These are phyloP conservation scores for Lasioglossum vierecki DNA, from an alignment of 2,888 invertebrate species.

Conservation along the genomic window DNA sequence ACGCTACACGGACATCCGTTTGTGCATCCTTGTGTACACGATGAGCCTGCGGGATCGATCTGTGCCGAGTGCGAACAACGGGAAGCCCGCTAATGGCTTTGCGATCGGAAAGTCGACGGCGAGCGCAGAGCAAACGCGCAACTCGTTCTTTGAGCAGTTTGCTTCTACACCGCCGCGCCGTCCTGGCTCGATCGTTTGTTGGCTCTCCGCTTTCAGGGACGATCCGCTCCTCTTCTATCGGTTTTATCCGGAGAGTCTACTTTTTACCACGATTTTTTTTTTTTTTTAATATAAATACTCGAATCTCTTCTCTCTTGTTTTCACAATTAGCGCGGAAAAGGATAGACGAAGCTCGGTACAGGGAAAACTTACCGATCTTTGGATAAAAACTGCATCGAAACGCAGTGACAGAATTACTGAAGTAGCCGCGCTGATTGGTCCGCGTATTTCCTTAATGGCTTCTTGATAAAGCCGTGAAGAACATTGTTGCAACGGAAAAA, in stretches of 20 bases:
- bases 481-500: not conserved
- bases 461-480: not conserved
- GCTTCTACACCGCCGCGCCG: not conserved
- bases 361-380: not conserved
- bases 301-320: no score
- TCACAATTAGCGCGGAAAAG: not conserved
- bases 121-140: conserved; percentile 18
- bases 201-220: not conserved
- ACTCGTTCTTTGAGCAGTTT: conserved; percentile 14
- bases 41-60: conserved; percentile 20
- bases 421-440: not conserved
- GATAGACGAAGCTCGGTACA: not conserved
- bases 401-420: not conserved
- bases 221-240: not conserved
- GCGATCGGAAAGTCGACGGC: conserved; percentile 15
- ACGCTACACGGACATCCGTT: conserved; percentile 29
- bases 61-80: conserved; percentile 20
- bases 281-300: not conserved
- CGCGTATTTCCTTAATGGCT: not conserved
- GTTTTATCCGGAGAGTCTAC: not conserved
- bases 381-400: not conserved
- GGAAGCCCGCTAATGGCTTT: conserved; percentile 29
- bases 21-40: conserved; percentile 2
- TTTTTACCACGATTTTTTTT: no score
- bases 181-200: not conserved